Evolutionary conservation across 2,888 invertebrate genomes (phyloP).

Genomic region (Pilophorus perplexus): DNA sequence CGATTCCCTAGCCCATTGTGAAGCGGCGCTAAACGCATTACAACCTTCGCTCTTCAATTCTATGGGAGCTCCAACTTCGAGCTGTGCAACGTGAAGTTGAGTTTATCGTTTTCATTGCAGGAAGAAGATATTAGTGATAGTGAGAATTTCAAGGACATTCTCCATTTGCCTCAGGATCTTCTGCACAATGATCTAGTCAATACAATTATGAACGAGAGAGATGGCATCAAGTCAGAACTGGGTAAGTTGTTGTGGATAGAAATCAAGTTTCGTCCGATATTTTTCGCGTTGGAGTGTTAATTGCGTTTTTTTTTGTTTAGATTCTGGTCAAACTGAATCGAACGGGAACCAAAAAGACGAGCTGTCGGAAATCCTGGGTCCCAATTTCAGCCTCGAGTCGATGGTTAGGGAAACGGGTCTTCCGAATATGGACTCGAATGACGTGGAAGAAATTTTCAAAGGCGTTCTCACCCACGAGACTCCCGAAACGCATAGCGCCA

Average conservation of each 20-base stretch:
- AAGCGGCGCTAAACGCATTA: not conserved
- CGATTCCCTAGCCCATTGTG: too few relatives aligned
- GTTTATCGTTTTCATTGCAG: conserved; percentile 43
- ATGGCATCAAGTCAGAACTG: conserved; percentile 48
- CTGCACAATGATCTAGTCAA: conserved; percentile 66
- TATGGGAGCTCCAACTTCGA: too few relatives aligned
- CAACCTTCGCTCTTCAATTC: not conserved
- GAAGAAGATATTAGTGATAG: conserved; percentile 58
- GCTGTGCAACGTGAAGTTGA: too few relatives aligned
- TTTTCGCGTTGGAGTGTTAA: too few relatives aligned
- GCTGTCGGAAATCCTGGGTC: conserved; percentile 64
- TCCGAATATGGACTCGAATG: conserved; percentile 85
- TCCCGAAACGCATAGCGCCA: conserved; percentile 74
- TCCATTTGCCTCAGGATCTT: conserved; percentile 63
- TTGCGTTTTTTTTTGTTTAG: not conserved
- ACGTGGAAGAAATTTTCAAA: conserved; percentile 89
- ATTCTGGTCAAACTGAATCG: conserved; percentile 12
- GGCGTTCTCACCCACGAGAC: conserved; percentile 78
- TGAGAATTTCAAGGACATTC: conserved; percentile 65
- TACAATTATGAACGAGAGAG: conserved; percentile 65
- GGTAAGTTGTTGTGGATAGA: conserved; percentile 14
- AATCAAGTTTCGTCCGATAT: not conserved
- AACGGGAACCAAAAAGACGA: conserved; percentile 61
- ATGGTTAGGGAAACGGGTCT: conserved; percentile 53
- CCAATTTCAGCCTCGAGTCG: conserved; percentile 68